phyloP scores from a whole-genome alignment of 2,797 vertebrate genomes.

The Prionace glauca region DNA sequence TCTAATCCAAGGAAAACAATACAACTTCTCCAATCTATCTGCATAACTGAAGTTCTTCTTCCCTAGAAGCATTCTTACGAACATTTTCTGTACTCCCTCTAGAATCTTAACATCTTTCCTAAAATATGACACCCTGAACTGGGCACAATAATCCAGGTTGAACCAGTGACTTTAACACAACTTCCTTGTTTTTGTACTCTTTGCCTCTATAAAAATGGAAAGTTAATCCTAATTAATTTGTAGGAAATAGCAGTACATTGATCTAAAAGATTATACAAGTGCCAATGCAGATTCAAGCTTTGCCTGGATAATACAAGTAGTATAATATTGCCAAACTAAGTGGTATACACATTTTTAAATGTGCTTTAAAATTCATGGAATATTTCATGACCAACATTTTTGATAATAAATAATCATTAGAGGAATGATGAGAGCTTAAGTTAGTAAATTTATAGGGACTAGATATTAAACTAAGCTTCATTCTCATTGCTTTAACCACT shows the following conservation, averaged over 20 bases:
- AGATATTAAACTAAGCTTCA: not conserved
- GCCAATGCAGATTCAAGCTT: not conserved
- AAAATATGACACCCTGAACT: too few species aligned
- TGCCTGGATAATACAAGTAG: not conserved
- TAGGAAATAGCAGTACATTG: not conserved
- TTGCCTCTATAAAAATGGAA: too few species aligned
- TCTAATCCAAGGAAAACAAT: too few species aligned
- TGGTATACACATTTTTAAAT: not conserved
- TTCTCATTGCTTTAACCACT: not conserved
- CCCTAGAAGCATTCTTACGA: too few species aligned
- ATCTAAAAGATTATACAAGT: not conserved
- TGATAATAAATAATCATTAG: not conserved
- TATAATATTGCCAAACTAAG: not conserved
- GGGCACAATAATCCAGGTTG: too few species aligned
- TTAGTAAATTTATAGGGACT: not conserved
- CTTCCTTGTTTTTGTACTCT: too few species aligned
- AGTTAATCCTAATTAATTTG: not conserved
- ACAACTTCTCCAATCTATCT: too few species aligned
- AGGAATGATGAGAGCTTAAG: not conserved
- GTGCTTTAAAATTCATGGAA: not conserved
- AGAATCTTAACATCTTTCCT: too few species aligned
- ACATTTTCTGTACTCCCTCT: too few species aligned
- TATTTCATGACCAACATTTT: not conserved
- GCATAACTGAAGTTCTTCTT: too few species aligned
- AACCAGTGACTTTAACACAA: too few species aligned